phyloP scores from a whole-genome alignment of 1,140 invertebrate species.

The Steinernema feltiae region DNA sequence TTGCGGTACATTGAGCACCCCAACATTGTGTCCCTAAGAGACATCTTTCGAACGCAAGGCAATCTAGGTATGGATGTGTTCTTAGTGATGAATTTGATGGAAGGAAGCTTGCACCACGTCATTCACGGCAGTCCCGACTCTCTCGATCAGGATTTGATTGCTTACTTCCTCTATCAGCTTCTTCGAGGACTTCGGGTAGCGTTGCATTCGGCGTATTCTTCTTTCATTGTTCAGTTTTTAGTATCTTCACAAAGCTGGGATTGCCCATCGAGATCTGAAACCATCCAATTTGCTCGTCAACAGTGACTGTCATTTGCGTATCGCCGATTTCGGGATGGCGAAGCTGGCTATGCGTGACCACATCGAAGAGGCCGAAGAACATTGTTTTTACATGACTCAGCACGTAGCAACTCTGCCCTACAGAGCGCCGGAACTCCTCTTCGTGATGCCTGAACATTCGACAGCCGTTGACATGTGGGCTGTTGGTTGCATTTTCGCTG shows the following conservation, averaged over 20 bases:
- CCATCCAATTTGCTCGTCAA: conserved; percentile 63
- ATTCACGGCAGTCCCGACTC: conserved; percentile 61
- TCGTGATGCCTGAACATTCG: conserved; percentile 79
- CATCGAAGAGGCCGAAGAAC: conserved; percentile 39
- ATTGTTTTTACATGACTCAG: conserved; percentile 44
- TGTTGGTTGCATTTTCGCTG: conserved; percentile 95
- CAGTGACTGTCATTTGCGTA: conserved; percentile 61
- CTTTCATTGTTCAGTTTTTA: conserved; percentile 34
- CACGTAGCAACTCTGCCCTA: conserved; percentile 40
- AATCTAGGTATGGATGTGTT: conserved; percentile 59
- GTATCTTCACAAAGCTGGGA: conserved; percentile 62
- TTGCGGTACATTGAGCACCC: conserved; percentile 61
- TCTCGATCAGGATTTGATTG: conserved; percentile 57
- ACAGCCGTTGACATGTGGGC: conserved; percentile 86
- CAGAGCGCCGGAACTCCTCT: conserved; percentile 86
- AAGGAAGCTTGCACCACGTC: conserved; percentile 62
- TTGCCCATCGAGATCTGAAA: conserved; percentile 62
- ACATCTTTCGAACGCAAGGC: conserved; percentile 58
- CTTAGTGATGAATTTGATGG: conserved; percentile 63
- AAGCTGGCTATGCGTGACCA: conserved; percentile 37
- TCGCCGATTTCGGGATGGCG: conserved; percentile 62
- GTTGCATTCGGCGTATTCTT: neutral
- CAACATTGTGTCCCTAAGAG: conserved; percentile 61
- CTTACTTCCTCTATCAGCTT: conserved; percentile 62
- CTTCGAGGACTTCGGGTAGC: conserved; percentile 59